Base-by-base conservation (phyloP, 2,113 vertebrate species). In the Arenaria interpres region DNA sequence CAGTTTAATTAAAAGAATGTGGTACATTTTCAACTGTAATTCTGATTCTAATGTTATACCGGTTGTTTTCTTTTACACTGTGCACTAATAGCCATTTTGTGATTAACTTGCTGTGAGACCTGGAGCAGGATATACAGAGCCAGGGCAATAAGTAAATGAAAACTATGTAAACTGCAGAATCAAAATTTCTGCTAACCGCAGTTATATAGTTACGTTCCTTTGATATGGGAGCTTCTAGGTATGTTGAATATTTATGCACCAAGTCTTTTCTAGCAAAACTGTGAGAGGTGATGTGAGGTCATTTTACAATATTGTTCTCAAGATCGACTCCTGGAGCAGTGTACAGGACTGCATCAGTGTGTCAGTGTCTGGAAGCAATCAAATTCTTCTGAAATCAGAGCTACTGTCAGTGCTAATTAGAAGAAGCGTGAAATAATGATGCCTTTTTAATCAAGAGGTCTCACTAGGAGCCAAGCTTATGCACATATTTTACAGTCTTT, bases 391-490 rank as follows among this genome's bases (percentile, higher is more conserved):
- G 69, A 84, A 93, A 60, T 73, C 71, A 64, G 73, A 94, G 35
- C 20, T 45, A 53, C 48, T 60, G 75, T 78, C 95, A 78, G 68
- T 39, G 76, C 60, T 94, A 72, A 92, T 95, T 90, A 95, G 39
- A 15, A 91, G 76, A 96, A n/a, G 73, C 92, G 76, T 85, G 92
- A 93, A 89, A 93, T 92, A 93, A 94, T 85, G 41, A 94, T 78
- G 77, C 68, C 68, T 87, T 95, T 96, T 96, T 90, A 96, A 97
- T 96, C 80, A 94, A 94, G 92, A 94, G 48, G 60, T 35, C 90
- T 95, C 94, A 89, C 88, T 68, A 93, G 88, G 95, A 95, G 69
- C 45, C 69, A 62, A 84, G 41, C n/a, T 92, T 92, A 84, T 62
- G 56, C 48, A 66, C 32, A 37, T 87, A 87, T 82, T 96, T 93